Conservation (phyloP, 2,797 vertebrate genomes). For the Rhyacichthys aspro region DNA sequence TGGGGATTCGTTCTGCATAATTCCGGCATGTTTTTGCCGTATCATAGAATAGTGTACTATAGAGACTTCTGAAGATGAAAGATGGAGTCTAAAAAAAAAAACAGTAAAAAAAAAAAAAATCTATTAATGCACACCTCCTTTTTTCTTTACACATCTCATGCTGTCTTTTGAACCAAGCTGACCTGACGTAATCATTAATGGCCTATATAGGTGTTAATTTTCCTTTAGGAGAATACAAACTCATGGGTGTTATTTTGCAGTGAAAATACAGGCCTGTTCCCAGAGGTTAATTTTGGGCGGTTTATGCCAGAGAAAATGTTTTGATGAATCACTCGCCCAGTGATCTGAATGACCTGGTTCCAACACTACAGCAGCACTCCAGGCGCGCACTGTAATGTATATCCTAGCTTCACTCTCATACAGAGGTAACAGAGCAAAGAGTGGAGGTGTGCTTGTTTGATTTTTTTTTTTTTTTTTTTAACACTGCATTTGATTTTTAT, state of each 20-base stretch:
- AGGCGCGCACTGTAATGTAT: conserved; percentile 9
- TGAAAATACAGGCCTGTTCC: neutral
- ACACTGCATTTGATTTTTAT: too few relatives aligned
- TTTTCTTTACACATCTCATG: neutral
- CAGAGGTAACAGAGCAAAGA: too few relatives aligned
- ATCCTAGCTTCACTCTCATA: neutral
- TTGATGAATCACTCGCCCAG: conserved; percentile 14
- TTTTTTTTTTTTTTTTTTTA: too few relatives aligned
- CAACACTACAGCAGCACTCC: neutral
- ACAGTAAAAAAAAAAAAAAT: neutral
- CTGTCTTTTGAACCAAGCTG: neutral
- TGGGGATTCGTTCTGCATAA: conserved; percentile 1
- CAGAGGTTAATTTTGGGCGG: neutral
- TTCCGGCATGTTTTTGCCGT: conserved; percentile 1
- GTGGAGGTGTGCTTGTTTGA: too few relatives aligned
- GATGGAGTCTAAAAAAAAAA: neutral
- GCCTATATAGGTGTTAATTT: neutral
- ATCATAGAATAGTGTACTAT: neutral
- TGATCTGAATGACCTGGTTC: conserved; percentile 26
- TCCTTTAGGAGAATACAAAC: neutral
- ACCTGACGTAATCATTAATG: neutral
- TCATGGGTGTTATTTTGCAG: neutral
- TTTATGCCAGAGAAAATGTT: conserved; percentile 12
- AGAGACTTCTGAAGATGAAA: neutral
- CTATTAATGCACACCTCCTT: too few relatives aligned